Base-by-base conservation (phyloP, 37 sponge, comb jelly and placozoan genomes). In the Sycon ciliatum region DNA sequence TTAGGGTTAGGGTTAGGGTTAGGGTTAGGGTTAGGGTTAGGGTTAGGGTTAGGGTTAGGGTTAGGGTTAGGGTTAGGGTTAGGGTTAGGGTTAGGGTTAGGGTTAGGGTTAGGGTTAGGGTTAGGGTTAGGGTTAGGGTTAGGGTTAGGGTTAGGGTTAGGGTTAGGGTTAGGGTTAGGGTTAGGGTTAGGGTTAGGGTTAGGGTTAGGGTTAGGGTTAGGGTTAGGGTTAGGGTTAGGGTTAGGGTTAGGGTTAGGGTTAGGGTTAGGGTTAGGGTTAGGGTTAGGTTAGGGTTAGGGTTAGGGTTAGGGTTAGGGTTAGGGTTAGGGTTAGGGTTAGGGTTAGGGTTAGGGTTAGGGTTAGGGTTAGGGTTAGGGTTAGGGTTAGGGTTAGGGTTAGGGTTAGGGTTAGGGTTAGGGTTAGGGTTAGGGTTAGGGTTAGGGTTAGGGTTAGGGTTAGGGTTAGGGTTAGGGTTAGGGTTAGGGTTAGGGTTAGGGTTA, bases 81-180 rank as follows among this genome's bases (percentile, higher is more conserved):
- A 13, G 49, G 9, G 9, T 18, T 9, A 13, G 49, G 9, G 9
- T 18, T 9, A 13, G 49, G 9, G 9, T 18, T 9, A 13, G 49
- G 9, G 9, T 18, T 9, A 13, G n/a, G 49, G 9, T 42, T 18
- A 13, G 49, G 49, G 9, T 42, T 18, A 13, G 49, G 49, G 9
- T 42, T 18, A 13, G 49, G 49, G 9, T 42, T 18, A 13, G 49
- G 49, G 9, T 42, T 18, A 13, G 49, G 49, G 49, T 42, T 42
- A 42, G 49, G 49, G 49, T 42, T 42, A 42, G 49, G 49, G 49
- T 42, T 42, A 42, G 49, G 49, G 49, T 42, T 42, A 42, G 49
- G 49, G 49, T 42, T 42, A 42, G 49, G 49, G 49, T 42, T 42
- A 42, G 49, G 49, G 49, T 42, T 42, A 42, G 49, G 49, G 49